Conservation (phyloP, 2,888 invertebrate species). For the Athalia cordata region DNA sequence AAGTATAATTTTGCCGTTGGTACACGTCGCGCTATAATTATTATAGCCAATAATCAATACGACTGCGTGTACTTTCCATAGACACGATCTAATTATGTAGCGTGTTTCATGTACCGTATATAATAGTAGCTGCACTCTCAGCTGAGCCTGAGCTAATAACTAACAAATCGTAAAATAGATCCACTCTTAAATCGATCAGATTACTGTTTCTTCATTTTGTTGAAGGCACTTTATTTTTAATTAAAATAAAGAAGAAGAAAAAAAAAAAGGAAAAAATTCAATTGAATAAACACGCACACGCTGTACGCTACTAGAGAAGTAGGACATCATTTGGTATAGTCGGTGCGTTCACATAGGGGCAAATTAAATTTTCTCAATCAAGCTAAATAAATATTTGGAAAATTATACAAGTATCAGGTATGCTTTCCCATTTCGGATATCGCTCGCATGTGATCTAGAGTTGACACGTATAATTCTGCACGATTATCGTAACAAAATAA, state of each 20-base stretch:
- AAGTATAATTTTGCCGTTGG: not conserved
- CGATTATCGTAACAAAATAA: slow-evolving; percentile 15
- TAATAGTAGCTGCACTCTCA: not conserved
- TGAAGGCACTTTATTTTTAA: not conserved
- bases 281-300: not conserved
- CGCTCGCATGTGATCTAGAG: too few species aligned
- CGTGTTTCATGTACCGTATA: slow-evolving; percentile 2
- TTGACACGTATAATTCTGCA: not conserved
- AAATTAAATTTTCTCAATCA: not conserved
- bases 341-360: not conserved
- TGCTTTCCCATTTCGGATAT: too few species aligned
- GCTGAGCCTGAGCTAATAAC: not conserved
- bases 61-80: slow-evolving; percentile 16
- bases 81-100: slow-evolving; percentile 7
- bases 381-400: too few species aligned
- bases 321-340: slow-evolving; percentile 10
- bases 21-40: slow-evolving; percentile 8
- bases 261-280: not conserved
- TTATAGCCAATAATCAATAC: slow-evolving; percentile 30
- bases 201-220: not conserved
- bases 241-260: too few species aligned
- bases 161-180: not conserved
- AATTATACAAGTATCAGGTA: too few species aligned
- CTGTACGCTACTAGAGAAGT: not conserved
- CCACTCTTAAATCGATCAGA: not conserved